phyloP scores from a whole-genome alignment of 2,888 invertebrate genomes.

The Papilio protenor region DNA sequence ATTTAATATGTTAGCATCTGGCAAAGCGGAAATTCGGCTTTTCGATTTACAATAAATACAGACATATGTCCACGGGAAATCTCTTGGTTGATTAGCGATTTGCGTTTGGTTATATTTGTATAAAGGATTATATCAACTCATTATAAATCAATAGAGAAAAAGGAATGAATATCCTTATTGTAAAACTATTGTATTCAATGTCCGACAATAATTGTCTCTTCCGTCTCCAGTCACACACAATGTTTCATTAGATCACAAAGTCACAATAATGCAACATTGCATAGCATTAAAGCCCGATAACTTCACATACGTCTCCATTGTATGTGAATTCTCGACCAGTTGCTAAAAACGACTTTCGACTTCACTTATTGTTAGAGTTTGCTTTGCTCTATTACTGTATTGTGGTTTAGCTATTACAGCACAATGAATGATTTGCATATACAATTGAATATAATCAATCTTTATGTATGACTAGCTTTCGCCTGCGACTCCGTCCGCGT shows the following conservation, averaged over 20 bases:
- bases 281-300: background rate
- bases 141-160: too few relatives aligned
- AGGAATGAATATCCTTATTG: background rate
- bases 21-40: slow-evolving; percentile 9
- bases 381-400: slow-evolving; percentile 1
- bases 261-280: slow-evolving; percentile 2
- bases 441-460: background rate
- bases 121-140: too few relatives aligned
- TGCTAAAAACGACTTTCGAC: slow-evolving; percentile 26
- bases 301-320: slow-evolving; percentile 1
- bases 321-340: background rate
- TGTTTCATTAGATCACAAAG: background rate
- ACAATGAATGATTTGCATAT: slow-evolving; percentile 1
- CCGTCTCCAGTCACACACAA: background rate
- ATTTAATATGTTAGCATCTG: slow-evolving; percentile 31
- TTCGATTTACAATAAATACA: slow-evolving; percentile 17
- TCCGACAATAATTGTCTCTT: background rate
- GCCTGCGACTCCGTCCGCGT: too few relatives aligned
- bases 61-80: background rate
- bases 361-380: slow-evolving; percentile 27
- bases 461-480: background rate
- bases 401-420: background rate
- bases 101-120: too few relatives aligned
- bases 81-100: background rate
- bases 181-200: background rate